phyloP scores from a whole-genome alignment of 2,888 invertebrate genomes.

The Blastobasis lacticolella region DNA sequence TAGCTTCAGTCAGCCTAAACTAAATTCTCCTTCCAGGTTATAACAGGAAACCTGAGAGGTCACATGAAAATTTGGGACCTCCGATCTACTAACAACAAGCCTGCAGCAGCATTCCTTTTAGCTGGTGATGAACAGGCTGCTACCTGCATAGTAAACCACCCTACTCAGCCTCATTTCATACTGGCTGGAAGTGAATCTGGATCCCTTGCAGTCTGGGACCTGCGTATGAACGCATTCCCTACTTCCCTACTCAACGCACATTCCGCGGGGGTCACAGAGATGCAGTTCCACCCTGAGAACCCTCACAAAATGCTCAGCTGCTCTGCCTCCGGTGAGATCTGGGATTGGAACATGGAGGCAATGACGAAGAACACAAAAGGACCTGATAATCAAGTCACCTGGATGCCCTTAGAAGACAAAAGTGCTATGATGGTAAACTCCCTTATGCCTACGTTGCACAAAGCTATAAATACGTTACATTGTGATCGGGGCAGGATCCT shows the following conservation, averaged over 20 bases:
- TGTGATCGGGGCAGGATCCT: constrained; percentile 82
- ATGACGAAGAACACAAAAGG: constrained; percentile 54
- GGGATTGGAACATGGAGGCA: constrained; percentile 88
- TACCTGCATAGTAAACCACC: constrained; percentile 86
- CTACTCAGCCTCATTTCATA: constrained; percentile 88
- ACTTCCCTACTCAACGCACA: constrained; percentile 88
- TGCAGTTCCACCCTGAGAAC: constrained; percentile 89
- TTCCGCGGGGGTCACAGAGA: constrained; percentile 84
- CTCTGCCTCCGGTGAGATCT: constrained; percentile 87
- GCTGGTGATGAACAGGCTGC: constrained; percentile 84
- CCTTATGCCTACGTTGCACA: constrained; percentile 82
- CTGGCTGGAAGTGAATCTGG: constrained; percentile 92
- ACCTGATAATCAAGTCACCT: constrained; percentile 68
- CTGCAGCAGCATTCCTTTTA: constrained; percentile 81
- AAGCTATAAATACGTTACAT: constrained; percentile 88
- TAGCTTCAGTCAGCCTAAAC: no score
- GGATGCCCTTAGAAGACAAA: constrained; percentile 82
- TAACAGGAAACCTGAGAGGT: constrained; percentile 90
- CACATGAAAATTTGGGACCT: constrained; percentile 94
- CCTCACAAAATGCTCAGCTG: constrained; percentile 90
- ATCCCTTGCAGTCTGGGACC: constrained; percentile 90
- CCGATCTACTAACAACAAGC: constrained; percentile 75
- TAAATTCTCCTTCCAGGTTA: constrained; percentile 63
- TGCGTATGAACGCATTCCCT: constrained; percentile 87
- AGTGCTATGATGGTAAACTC: constrained; percentile 81